Conservation (phyloP, 23 tunicate species). For the Halocynthia aurantium region DNA sequence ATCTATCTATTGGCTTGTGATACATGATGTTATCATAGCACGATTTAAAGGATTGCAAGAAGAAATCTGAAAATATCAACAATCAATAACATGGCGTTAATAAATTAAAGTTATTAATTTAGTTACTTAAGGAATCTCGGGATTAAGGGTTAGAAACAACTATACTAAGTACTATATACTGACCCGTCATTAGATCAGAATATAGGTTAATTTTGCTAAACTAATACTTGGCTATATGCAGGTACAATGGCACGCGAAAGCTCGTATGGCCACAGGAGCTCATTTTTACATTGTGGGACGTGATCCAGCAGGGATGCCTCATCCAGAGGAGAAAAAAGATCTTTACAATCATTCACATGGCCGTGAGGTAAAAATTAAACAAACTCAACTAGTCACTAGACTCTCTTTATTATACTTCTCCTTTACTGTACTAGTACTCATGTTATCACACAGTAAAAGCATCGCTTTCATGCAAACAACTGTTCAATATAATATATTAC, state of each 20-base stretch:
- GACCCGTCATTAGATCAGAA: neutral
- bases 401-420: neutral
- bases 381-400: neutral
- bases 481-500: neutral
- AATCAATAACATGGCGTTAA: no score
- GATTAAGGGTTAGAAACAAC: no score
- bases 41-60: no score
- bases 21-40: no score
- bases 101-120: no score
- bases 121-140: no score
- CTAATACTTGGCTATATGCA: neutral
- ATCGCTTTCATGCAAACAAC: no score
- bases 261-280: conserved; percentile 95
- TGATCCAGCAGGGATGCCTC: conserved; percentile 99
- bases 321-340: conserved; percentile 90
- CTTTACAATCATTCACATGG: conserved; percentile 92
- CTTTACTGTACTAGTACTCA: neutral
- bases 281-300: conserved; percentile 99
- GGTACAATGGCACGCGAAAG: conserved; percentile 99
- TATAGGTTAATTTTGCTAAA: neutral
- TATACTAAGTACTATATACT: no score
- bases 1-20: no score
- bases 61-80: no score
- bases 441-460: no score
- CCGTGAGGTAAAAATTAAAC: conserved; percentile 51